Evolutionary conservation across 2,113 vertebrate genomes (phyloP).

Genomic region (human (Homo sapiens)): GRCh38 chr16:3147001-3147500

Average conservation of each 20-base stretch:
- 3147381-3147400: slow-evolving; percentile 36
- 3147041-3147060: too few relatives aligned
- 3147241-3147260: neutral
- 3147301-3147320: slow-evolving; percentile 5
- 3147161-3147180: neutral
- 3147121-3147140: neutral
- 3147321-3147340: slow-evolving; percentile 72
- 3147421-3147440: neutral
- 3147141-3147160: neutral
- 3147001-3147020: too few relatives aligned
- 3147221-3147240: neutral
- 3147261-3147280: slow-evolving; percentile 57
- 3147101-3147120: neutral
- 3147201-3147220: too few relatives aligned
- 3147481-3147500: slow-evolving; percentile 4
- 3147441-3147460: slow-evolving; percentile 69
- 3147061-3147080: too few relatives aligned
- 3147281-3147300: slow-evolving; percentile 36
- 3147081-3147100: too few relatives aligned
- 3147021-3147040: too few relatives aligned
- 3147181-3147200: neutral
- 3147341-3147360: slow-evolving; percentile 55
- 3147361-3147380: slow-evolving; percentile 57
- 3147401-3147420: slow-evolving; percentile 43
- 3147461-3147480: slow-evolving; percentile 62